Evolutionary conservation across 2,113 vertebrate species (phyloP).

Genomic region (Callorhinus ursinus): DNA sequence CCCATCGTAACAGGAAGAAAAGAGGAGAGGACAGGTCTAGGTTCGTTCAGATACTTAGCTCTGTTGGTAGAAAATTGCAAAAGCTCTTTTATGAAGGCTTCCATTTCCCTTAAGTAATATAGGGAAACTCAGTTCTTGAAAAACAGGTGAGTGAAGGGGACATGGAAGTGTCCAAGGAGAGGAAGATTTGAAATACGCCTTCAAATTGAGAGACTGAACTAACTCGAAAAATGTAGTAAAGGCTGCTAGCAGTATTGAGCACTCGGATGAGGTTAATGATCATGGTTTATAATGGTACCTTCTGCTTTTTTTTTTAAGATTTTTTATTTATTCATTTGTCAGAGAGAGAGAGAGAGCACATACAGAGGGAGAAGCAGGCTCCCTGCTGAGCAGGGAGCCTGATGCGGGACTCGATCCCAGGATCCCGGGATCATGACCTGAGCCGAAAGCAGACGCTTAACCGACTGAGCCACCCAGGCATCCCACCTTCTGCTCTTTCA

Average conservation of each 20-base stretch:
- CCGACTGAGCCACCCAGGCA: too few relatives aligned
- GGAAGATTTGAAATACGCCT: background rate
- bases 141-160: background rate
- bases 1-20: background rate
- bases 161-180: background rate
- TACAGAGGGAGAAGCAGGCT: too few relatives aligned
- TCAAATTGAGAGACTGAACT: background rate
- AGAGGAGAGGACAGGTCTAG: background rate
- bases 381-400: too few relatives aligned
- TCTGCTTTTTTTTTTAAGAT: background rate
- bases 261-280: background rate
- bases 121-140: background rate
- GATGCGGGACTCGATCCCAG: too few relatives aligned
- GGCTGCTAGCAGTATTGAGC: background rate
- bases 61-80: background rate
- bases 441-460: too few relatives aligned
- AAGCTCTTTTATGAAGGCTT: conserved; percentile 10
- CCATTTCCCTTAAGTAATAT: background rate
- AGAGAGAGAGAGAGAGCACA: too few relatives aligned
- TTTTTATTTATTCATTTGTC: too few relatives aligned
- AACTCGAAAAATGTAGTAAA: background rate
- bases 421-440: too few relatives aligned
- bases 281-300: background rate
- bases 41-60: background rate
- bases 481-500: background rate